Evolutionary conservation across 2,888 invertebrate genomes (phyloP), one percentile per base, ranked within the genome.

Genomic region (Limenitis arthemis): DNA sequence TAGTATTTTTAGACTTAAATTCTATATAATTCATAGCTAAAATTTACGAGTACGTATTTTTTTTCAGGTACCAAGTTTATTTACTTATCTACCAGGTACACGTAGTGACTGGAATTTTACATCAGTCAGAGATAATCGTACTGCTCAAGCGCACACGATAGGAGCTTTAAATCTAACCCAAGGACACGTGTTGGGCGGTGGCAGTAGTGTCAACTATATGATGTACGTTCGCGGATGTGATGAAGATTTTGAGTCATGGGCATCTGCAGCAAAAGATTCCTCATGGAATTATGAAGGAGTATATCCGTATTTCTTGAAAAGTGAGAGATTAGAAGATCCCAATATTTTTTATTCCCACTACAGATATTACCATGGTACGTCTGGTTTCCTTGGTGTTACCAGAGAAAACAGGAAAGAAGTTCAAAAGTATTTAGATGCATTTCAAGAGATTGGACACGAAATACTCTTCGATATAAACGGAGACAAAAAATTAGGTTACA

Each of bases 401-500:
- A 37, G 42, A 62, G 40, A 61, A 42, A 28, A 49, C 38, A 11
- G 51, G 34, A 44, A 53, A 28, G 55, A 53, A 7, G 58, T 63
- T 8, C 37, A 53, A 1, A 48, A 59, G 9, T 66, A 75, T 50
- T 53, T 76, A 7, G 55, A 66, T 30, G 76, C 79, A 0, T 77
- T 80, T 11, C 59, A 69, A 52, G 77, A 84, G 61, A 60, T 81
- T 54, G 88, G 88, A 0, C 72, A 68, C 36, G 51, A 62, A 4
- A 54, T 64, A 4, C 41, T 73, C 29, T 70, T 77, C 49, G 74
- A 83, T 49, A 40, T 63, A 1, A 77, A 85, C 58, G 83, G 80
- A 1, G 59, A 66, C 34, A 63, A 73, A 3, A 77, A 72, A 56
- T 66, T 79, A 8, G 88, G 87, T 6, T 80, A 79, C 46, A 76